Base-by-base conservation (phyloP, 2,113 vertebrate species). In the Gymnocephalus cernua region DNA sequence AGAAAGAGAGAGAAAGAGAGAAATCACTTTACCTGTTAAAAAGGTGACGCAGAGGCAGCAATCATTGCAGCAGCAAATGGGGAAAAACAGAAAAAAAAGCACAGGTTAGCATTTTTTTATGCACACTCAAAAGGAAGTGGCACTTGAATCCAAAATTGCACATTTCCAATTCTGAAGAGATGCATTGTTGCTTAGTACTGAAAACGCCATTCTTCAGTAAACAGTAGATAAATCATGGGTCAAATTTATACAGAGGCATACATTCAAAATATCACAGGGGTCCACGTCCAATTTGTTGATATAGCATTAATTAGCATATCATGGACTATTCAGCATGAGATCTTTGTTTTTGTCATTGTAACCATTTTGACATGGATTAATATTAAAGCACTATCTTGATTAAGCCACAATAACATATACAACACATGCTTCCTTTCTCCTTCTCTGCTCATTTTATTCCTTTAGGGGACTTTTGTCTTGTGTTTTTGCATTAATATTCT, bases 11-110 rank as follows among this genome's bases (percentile, higher is more conserved):
- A 25, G 38, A 65, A 23, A 76, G 47, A 61, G 18, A 67, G 25
- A 74, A 82, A 76, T 74, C 14, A 84, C 53, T 71, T 92, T 93
- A 94, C 92, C 92, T 94, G 90, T 90, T 88, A 71, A 83, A 79
- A 71, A 69, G 72, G 69, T 21, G 58, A 58, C 23, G 4, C 62
- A 23, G 74, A 85, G 73, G 72, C 72, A 74, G 68, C 75, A 83
- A 74, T 50, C 82, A 83, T 4, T 7, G 23, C 62, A 64, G 71
- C 61, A 65, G 85, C 80, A 71, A 72, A 91, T 50, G 41, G 12
- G 75, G 47, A 76, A 61, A 88, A 66, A 88, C 18, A 85, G 50
- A 71, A 70, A 53, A 79, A 68, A 78, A 75, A 84, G 45, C 53
- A 86, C 4, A 77, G 79, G 83, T 94, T 89, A 94, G 91, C 23